phyloP scores from a whole-genome alignment of 2,888 invertebrate genomes.

The Caenorhabditis auriculariae region DNA sequence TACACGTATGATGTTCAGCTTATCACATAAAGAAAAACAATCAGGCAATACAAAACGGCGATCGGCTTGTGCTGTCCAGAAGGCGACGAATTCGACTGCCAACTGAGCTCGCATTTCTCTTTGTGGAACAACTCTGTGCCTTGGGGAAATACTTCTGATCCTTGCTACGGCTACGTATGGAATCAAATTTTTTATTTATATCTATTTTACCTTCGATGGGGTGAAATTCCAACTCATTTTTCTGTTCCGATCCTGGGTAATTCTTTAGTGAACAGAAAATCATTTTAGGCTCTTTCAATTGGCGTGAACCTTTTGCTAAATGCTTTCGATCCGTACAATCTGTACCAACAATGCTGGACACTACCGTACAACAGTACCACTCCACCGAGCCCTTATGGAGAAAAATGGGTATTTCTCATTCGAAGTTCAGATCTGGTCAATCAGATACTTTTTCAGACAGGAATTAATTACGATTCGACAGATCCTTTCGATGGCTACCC shows the following conservation, averaged over 20 bases:
- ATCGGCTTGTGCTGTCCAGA: slow-evolving; percentile 26
- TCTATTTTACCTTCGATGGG: too few relatives aligned
- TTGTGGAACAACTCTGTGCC: slow-evolving; percentile 27
- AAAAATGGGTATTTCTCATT: slow-evolving; percentile 21
- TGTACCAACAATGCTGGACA: slow-evolving; percentile 39
- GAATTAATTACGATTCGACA: slow-evolving; percentile 45
- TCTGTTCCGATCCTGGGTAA: slow-evolving; percentile 5
- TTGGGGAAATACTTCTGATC: slow-evolving; percentile 27
- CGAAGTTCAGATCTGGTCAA: too few relatives aligned
- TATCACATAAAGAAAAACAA: too few relatives aligned
- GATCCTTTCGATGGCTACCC: slow-evolving; percentile 47
- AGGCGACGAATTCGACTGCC: slow-evolving; percentile 29
- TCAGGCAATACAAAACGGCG: slow-evolving; percentile 16
- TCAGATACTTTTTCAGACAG: slow-evolving; percentile 19
- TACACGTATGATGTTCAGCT: slow-evolving; percentile 18
- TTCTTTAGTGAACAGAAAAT: slow-evolving; percentile 1
- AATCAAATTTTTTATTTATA: too few relatives aligned
- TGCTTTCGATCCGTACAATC: slow-evolving; percentile 38
- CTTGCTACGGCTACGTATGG: slow-evolving; percentile 23
- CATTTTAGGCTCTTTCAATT: slow-evolving; percentile 2
- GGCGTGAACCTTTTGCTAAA: slow-evolving; percentile 13
- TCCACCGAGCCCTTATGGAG: slow-evolving; percentile 26
- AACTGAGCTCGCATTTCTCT: slow-evolving; percentile 22
- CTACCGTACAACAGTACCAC: slow-evolving; percentile 9
- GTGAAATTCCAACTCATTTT: too few relatives aligned